Evolutionary conservation across 2,888 invertebrate species (phyloP), one percentile per base, ranked within the genome.

Genomic region (Schizotus pectinicornis): DNA sequence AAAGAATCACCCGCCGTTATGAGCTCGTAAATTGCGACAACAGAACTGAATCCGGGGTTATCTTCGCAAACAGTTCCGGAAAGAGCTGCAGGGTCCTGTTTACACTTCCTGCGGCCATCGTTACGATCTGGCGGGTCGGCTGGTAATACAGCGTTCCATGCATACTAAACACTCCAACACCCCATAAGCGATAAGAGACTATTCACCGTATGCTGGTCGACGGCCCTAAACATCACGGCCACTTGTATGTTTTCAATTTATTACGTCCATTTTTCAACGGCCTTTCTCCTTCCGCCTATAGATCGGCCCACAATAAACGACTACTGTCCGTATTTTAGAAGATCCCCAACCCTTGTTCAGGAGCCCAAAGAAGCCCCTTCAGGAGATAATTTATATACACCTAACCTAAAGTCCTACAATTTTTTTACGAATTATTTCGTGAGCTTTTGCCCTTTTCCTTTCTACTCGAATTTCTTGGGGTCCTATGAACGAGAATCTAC

Each of bases 101-200:
- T 73, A 69, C 73, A 73, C 71, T 70, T 71, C 72, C 72, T 67
- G 67, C 65, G 65, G 68, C 69, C 67, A 71, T 70, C 66, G 62
- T 61, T 61, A 59, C 48, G 63, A 65, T 65, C 54, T 53, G 58
- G 49, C 53, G 58, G 53, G 49, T 56, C 49, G 60, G 45, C 34
- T 48, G 60, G 56, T 56, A 60, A 57, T 61, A 53, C 57, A 54
- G 50, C 61, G 53, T 45, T 54, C 56, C 57, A 61, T 61, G 61
- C 61, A 61, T 61, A 61, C 50, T 61, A 61, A 61, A 61, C 53
- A 65, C 65, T 64, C 64, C 63, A 69, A 61, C 67, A 65, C 67
- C 62, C 63, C 55, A 67, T 65, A 67, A 67, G 62, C 65, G 69
- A 68, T 68, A 68, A 69, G 60, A 60, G 60, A 56, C 45, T 38